Percentiles rank a stretch among this genome's conserved stretches.
These are phyloP conservation scores for Plebejus argus DNA, from an alignment of 2,888 invertebrate species.

Conservation along the genomic window DNA sequence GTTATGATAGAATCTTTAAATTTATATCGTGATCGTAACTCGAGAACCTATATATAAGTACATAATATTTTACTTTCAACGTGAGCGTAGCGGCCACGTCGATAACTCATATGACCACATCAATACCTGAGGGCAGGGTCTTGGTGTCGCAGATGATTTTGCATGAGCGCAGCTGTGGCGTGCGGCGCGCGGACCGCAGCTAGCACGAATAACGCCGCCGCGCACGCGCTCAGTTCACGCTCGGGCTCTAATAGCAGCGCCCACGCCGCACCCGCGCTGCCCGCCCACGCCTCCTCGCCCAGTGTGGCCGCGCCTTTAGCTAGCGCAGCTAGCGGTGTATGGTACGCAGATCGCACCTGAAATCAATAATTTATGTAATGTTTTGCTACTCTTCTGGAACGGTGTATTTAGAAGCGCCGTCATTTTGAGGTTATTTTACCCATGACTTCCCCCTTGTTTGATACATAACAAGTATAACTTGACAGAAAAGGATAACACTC, in stretches of 20 bases:
- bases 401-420: background rate
- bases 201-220: slow-evolving; percentile 94
- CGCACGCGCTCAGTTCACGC: slow-evolving; percentile 90
- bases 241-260: slow-evolving; percentile 96
- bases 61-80: background rate
- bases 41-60: background rate
- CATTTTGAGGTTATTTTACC: background rate
- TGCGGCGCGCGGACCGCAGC: slow-evolving; percentile 95
- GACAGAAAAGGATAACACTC: too few relatives aligned
- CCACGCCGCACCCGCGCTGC: slow-evolving; percentile 96
- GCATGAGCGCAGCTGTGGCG: slow-evolving; percentile 94
- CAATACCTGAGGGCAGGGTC: slow-evolving; percentile 87
- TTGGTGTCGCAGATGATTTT: slow-evolving; percentile 90
- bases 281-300: slow-evolving; percentile 91
- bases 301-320: slow-evolving; percentile 95
- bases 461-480: too few relatives aligned
- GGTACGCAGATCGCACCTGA: slow-evolving; percentile 93
- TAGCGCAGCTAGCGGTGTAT: slow-evolving; percentile 91
- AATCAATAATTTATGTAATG: background rate
- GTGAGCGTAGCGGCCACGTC: background rate
- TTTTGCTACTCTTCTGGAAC: background rate
- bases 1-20: too few relatives aligned
- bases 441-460: too few relatives aligned
- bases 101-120: background rate
- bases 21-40: too few relatives aligned